Base-by-base conservation (phyloP, 2,113 vertebrate genomes). In the Ochotona curzoniae region DNA sequence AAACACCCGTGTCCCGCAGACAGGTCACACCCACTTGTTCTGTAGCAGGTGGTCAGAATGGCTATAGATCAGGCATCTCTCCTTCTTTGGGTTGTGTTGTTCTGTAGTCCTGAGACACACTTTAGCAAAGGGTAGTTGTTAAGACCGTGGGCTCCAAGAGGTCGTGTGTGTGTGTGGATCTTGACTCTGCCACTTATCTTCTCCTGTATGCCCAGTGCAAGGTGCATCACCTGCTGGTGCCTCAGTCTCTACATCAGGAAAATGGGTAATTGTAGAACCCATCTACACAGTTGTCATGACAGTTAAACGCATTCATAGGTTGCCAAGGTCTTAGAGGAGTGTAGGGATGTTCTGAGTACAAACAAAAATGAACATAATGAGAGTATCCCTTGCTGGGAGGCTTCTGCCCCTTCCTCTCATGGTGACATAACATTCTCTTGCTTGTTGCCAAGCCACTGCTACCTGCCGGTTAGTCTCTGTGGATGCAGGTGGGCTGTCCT, bases 171-270 rank as follows among this genome's bases (percentile, higher is more conserved):
- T 20, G 38, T 44, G 38, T 87, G 79, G 85, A 70, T 70, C 63
- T 64, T 66, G 73, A 8, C 38, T 90, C 32, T 82, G 4, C 49
- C 47, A n/a, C 13, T 26, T 49, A 78, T 23, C 23, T 57, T 23
- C 23, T 57, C 13, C 66, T 25, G 10, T 60, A 66, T 81, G 80
- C 23, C 49, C 82, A 60, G 47, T 83, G 80, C 30, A 74, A 81
- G 15, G 14, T 54, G 1, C 21, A 2, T 79, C 32, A 49, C 51
- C 15, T 86, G n/a, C 32, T 38, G 25, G 28, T 89, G 17, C 80
- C 51, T 95, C 80, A 32, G 79, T 93, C 51, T 76, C 20, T 47
- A 32, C 32, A 38, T 80, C 69, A 57, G 20, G 79, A 82, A 80
- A 83, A 74, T 28, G 71, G 28, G 12, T 91, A 32, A 75, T 35